Conservation (phyloP, 2,888 invertebrate genomes). For the Tineola bisselliella region DNA sequence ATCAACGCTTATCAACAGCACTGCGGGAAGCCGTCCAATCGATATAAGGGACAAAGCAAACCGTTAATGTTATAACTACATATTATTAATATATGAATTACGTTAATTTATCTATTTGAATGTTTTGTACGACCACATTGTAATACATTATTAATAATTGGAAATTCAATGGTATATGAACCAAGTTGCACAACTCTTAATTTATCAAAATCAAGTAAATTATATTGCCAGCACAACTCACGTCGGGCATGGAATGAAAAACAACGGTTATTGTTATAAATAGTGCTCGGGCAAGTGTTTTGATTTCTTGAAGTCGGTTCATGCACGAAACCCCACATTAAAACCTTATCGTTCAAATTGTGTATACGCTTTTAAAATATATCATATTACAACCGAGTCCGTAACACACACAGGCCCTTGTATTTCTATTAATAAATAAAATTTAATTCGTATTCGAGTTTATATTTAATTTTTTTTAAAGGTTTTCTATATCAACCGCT, state of each 20-base stretch:
- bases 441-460: no score
- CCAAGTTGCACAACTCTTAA: no score
- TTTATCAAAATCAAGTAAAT: background rate
- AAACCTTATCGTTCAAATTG: background rate
- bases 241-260: background rate
- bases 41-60: constrained; percentile 25
- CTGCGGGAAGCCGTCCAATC: constrained; percentile 40
- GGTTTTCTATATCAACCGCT: no score
- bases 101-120: no score
- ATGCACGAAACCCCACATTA: constrained; percentile 5
- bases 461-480: no score
- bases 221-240: background rate
- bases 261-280: constrained; percentile 3
- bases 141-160: no score
- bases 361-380: background rate
- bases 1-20: constrained; percentile 40
- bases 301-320: background rate
- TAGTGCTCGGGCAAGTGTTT: background rate
- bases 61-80: no score
- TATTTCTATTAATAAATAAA: no score
- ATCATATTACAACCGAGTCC: background rate
- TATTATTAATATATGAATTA: no score
- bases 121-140: no score
- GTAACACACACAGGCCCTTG: background rate
- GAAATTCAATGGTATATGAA: no score